Evolutionary conservation across 2,113 vertebrate genomes (phyloP), one percentile per base, ranked within the genome.

Genomic region (Carlito syrichta): DNA sequence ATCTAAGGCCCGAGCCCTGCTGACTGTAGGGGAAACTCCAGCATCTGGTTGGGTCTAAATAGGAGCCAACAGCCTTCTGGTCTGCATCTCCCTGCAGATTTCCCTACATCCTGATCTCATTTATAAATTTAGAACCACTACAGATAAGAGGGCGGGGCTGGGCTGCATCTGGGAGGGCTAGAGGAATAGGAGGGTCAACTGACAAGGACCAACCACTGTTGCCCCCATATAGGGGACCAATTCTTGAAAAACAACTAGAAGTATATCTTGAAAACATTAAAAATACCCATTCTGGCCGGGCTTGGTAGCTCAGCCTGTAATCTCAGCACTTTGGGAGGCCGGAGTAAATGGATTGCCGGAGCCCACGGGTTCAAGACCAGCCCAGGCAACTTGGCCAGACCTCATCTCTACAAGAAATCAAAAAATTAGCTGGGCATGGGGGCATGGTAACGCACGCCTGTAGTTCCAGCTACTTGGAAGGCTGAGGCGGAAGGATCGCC

Each of bases 61-160:
- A 63, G 14, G 54, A 96, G 96, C 97, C 97, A 94, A 97, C 97
- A 97, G 92, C 0, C 79, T 94, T 84, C 92, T 97, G 98, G 97
- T 97, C 81, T 82, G 89, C 83, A 69, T 85, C 63, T 40, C 95
- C 43, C 66, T 94, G 58, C 10, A 38, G 19, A 48, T 93, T 69
- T 85, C 63, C 63, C 32, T 25, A 27, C 48, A 45, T 56, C 43
- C 74, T 94, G 32, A 91, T 68, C 30, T 66, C 22, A 35, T 9
- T n/a, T 48, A 32, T 76, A 89, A 56, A 40, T 7, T 62, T 27
- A 76, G 27, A 81, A 35, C 13, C 13, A 7, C 56, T 50, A 43
- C 27, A 43, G 68, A n/a, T 48, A 60, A 92, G 50, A 89, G 48
- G n/a, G 22, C 27, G 50, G 71, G 16, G 2, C 45, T 25, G 58